A percentile compares a stretch with the other conserved stretches of the same genome.
These are phyloP conservation scores for Neomicropteryx cornuta DNA, from an alignment of 1,140 invertebrate genomes.

Conservation along the genomic window DNA sequence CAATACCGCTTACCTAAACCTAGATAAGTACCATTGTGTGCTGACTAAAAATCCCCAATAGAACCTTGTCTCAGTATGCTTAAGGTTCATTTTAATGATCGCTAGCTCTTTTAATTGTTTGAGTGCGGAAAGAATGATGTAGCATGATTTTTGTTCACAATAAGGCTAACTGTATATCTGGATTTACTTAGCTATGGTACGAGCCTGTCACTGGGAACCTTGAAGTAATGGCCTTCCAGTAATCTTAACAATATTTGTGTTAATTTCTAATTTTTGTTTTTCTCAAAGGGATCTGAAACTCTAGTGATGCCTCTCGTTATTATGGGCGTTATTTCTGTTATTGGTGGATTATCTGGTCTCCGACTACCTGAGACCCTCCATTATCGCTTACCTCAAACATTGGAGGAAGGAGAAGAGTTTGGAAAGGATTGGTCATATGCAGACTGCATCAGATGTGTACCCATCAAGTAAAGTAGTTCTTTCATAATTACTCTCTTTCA, in stretches of 20 bases:
- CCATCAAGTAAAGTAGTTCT: slow-evolving; percentile 39
- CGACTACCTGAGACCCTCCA: slow-evolving; percentile 73
- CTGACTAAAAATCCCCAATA: too few species aligned
- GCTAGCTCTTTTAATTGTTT: too few species aligned
- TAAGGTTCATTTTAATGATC: too few species aligned
- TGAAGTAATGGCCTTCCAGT: slow-evolving; percentile 3
- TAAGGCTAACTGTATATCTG: too few species aligned
- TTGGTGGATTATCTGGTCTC: slow-evolving; percentile 67
- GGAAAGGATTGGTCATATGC: slow-evolving; percentile 70
- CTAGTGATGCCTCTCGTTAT: slow-evolving; percentile 70
- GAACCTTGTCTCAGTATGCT: too few species aligned
- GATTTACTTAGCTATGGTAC: background rate
- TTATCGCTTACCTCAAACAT: slow-evolving; percentile 65
- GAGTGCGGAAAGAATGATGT: too few species aligned
- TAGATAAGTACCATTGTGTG: too few species aligned
- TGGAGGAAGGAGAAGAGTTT: slow-evolving; percentile 79
- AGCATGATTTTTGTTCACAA: too few species aligned
- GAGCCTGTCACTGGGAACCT: background rate
- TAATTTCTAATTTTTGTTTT: slow-evolving; percentile 8
- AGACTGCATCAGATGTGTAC: slow-evolving; percentile 59
- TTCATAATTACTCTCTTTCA: too few species aligned
- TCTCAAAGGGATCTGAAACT: slow-evolving; percentile 64
- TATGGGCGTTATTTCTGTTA: slow-evolving; percentile 64
- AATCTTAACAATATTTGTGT: too few species aligned
- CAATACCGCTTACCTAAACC: too few species aligned